Evolutionary conservation across 1,140 invertebrate species (phyloP).

Genomic region (Drosophila burlai): DNA sequence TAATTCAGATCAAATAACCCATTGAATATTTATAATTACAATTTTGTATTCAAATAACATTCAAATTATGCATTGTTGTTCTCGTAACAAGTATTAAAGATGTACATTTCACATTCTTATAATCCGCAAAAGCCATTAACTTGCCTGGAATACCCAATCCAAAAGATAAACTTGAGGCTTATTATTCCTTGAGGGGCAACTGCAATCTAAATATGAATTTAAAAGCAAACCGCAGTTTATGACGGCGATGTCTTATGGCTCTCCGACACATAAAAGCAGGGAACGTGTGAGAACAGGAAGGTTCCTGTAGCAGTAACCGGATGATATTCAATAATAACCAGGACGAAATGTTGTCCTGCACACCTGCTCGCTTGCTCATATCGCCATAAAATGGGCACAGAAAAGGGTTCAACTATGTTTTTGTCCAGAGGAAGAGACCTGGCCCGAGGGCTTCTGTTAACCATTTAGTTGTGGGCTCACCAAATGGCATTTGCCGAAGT

Average conservation of each 20-base stretch:
- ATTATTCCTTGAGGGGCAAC: conserved; percentile 4
- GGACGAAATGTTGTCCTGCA: conserved; percentile 22
- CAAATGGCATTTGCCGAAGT: conserved; percentile 23
- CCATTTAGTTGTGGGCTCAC: conserved; percentile 43
- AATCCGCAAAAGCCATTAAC: neutral
- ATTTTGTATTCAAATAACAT: neutral
- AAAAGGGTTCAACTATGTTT: conserved; percentile 49
- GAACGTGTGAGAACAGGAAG: conserved; percentile 37
- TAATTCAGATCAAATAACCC: no score
- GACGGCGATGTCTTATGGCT: conserved; percentile 22
- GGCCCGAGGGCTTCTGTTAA: conserved; percentile 41
- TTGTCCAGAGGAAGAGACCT: conserved; percentile 6
- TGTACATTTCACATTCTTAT: conserved; percentile 9
- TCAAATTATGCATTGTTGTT: neutral
- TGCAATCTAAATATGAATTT: conserved; percentile 42
- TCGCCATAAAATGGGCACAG: conserved; percentile 22
- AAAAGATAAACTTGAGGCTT: conserved; percentile 1
- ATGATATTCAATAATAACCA: conserved; percentile 67
- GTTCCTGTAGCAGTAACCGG: conserved; percentile 19
- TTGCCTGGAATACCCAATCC: neutral
- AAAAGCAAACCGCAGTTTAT: conserved; percentile 44
- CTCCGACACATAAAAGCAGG: conserved; percentile 40
- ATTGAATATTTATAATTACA: neutral
- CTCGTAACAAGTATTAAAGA: neutral
- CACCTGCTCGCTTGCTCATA: conserved; percentile 13